Conservation (phyloP, 2,888 invertebrate species). For the Gisinianus flammeolus region DNA sequence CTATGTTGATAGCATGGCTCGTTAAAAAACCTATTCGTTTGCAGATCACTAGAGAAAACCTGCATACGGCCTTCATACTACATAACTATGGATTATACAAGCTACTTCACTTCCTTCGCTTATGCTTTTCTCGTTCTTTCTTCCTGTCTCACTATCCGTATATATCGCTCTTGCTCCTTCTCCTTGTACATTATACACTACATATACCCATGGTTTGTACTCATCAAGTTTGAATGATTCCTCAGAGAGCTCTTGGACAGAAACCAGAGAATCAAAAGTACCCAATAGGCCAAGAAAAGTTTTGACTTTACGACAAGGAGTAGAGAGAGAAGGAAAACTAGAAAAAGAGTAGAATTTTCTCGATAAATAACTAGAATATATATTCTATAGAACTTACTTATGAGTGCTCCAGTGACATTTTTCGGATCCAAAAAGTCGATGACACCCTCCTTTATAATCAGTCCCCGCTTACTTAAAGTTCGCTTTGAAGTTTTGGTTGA, state of each 20-base stretch:
- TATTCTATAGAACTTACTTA: conserved; percentile 48
- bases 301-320: neutral
- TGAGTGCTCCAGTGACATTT: conserved; percentile 54
- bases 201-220: neutral
- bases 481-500: conserved; percentile 5
- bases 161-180: neutral
- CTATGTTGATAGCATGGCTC: neutral
- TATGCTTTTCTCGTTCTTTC: too few species aligned
- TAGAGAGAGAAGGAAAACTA: neutral
- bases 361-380: neutral
- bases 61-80: neutral
- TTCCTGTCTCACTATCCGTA: too few species aligned
- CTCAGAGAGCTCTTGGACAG: conserved; percentile 8
- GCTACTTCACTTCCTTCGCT: neutral
- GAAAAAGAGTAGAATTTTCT: neutral
- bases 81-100: neutral
- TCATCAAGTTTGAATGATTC: conserved; percentile 5
- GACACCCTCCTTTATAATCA: conserved; percentile 57
- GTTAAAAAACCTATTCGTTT: neutral
- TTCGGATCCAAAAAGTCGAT: conserved; percentile 55
- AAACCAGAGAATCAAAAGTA: neutral
- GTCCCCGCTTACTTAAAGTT: conserved; percentile 24
- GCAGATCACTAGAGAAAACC: neutral
- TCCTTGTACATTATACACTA: neutral
- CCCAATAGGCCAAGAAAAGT: neutral